Evolutionary conservation across 35 echinoderm and acorn worm species (phyloP).

Genomic region (Anneissia japonica): DNA sequence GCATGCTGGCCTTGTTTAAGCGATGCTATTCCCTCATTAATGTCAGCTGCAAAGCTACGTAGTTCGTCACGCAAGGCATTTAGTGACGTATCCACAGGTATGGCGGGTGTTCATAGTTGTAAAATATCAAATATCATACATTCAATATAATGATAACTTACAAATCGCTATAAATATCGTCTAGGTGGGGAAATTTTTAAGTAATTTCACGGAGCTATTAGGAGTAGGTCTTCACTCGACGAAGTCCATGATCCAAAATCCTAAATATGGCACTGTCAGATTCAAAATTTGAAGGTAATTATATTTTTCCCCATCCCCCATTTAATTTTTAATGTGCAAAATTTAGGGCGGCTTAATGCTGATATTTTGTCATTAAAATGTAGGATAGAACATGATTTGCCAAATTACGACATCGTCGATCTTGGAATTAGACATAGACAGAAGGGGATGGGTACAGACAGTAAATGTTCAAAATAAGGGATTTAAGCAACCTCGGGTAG

Average conservation of each 20-base stretch:
- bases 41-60: neutral
- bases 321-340: too few relatives aligned
- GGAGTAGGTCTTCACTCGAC: neutral
- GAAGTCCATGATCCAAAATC: neutral
- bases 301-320: too few relatives aligned
- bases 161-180: neutral
- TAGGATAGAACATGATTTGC: too few relatives aligned
- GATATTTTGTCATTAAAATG: too few relatives aligned
- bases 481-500: too few relatives aligned
- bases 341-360: too few relatives aligned
- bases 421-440: too few relatives aligned
- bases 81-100: neutral
- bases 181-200: neutral
- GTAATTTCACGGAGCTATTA: neutral
- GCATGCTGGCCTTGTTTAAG: neutral
- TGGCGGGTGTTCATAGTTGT: neutral
- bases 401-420: too few relatives aligned
- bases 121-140: neutral
- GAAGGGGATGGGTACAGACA: too few relatives aligned
- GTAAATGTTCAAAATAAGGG: too few relatives aligned
- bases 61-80: neutral
- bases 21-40: neutral
- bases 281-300: too few relatives aligned
- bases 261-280: too few relatives aligned
- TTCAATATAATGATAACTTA: neutral